These are phyloP conservation scores for Zoroaster sp. DNA, from an alignment of 53 echinoderm and acorn worm genomes.

Conservation along the genomic window DNA sequence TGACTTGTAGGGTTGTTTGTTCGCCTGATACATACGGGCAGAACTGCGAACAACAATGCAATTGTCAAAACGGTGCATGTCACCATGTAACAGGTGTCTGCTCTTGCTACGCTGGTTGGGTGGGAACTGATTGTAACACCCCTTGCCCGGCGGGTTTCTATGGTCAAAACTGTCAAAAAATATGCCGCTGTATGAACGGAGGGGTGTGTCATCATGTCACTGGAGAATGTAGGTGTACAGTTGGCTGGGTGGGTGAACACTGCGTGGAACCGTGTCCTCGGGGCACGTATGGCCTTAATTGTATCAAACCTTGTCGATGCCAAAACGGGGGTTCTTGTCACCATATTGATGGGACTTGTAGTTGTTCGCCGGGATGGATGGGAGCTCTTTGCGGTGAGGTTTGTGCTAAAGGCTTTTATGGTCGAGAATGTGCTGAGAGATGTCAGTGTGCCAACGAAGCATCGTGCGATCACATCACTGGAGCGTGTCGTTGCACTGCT, in stretches of 20 bases:
- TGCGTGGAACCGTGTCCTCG: slow-evolving; percentile 21
- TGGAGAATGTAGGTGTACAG: slow-evolving; percentile 50
- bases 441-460: slow-evolving; percentile 53
- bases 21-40: slow-evolving; percentile 47
- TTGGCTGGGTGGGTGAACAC: slow-evolving; percentile 45
- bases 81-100: slow-evolving; percentile 72
- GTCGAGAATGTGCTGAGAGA: slow-evolving; percentile 40
- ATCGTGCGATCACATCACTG: slow-evolving; percentile 39
- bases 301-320: slow-evolving; percentile 66
- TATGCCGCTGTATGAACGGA: slow-evolving; percentile 53
- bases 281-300: slow-evolving; percentile 62
- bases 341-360: slow-evolving; percentile 50
- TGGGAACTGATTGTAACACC: slow-evolving; percentile 25
- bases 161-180: slow-evolving; percentile 20
- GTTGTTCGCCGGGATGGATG: slow-evolving; percentile 55
- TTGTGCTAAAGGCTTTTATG: slow-evolving; percentile 38
- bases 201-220: slow-evolving; percentile 53
- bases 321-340: slow-evolving; percentile 48
- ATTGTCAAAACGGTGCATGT: slow-evolving; percentile 60
- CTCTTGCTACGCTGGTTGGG: slow-evolving; percentile 50
- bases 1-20: slow-evolving; percentile 62
- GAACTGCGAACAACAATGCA: slow-evolving; percentile 39
- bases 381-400: slow-evolving; percentile 14
- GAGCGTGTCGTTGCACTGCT: slow-evolving; percentile 36
- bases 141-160: slow-evolving; percentile 32